A percentile compares a stretch with the other conserved stretches of the same genome.
Evolutionary conservation across 2,888 invertebrate species (phyloP).

Genomic region (Chydorus sphaericus): DNA sequence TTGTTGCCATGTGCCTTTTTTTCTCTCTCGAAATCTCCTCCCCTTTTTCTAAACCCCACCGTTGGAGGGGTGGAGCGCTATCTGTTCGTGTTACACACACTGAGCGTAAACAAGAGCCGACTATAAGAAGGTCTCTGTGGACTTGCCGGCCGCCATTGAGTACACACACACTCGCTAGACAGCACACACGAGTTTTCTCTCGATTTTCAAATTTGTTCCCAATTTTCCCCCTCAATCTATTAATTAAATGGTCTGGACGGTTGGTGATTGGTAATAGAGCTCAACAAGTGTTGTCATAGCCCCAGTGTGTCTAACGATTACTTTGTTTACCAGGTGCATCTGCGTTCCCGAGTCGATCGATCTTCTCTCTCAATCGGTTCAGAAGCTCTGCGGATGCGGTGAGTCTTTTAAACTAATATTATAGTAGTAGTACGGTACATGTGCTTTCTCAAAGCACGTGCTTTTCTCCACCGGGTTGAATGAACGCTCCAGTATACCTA

Average conservation of each 20-base stretch:
- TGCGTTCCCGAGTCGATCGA: neutral
- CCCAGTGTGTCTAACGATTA: neutral
- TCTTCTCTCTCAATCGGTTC: neutral
- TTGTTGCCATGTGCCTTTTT: constrained; percentile 4
- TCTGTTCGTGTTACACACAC: no score
- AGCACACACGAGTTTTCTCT: neutral
- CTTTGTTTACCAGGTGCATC: neutral
- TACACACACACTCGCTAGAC: neutral
- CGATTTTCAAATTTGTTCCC: neutral
- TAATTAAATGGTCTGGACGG: constrained; percentile 5
- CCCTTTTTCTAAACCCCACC: no score
- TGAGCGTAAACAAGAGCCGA: neutral
- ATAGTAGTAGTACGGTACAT: neutral
- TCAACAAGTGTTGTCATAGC: neutral
- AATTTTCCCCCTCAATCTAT: neutral
- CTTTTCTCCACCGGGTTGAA: no score
- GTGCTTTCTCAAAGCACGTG: constrained; percentile 1
- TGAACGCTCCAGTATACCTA: neutral
- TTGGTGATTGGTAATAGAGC: neutral
- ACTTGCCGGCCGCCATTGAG: neutral
- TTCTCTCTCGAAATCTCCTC: neutral
- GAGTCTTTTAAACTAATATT: neutral
- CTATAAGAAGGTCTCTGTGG: neutral
- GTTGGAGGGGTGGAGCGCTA: no score
- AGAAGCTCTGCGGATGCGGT: neutral